A percentile compares a stretch with the other conserved stretches of the same genome.
phyloP scores from a whole-genome alignment of 2,888 invertebrate genomes.

The Heliconius ethilla region DNA sequence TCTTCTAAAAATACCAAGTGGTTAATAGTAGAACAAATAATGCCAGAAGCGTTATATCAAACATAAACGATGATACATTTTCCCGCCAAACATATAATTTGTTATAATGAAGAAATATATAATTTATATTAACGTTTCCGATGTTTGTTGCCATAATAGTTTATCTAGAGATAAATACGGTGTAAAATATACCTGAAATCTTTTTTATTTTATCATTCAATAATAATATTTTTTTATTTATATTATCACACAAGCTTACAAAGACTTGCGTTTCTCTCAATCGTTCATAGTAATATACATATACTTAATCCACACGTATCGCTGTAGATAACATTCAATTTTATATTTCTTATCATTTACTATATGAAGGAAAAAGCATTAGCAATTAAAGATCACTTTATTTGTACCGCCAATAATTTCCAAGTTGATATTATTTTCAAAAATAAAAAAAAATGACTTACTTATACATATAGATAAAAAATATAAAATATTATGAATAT shows the following conservation, averaged over 20 bases:
- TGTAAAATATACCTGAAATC: neutral
- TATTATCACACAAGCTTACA: neutral
- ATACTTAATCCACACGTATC: neutral
- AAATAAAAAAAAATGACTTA: too few species aligned
- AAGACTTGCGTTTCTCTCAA: neutral
- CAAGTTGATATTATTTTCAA: too few species aligned
- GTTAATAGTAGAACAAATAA: conserved; percentile 32
- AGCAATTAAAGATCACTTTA: neutral
- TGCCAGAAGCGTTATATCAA: neutral
- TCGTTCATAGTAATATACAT: neutral
- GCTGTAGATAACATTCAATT: neutral
- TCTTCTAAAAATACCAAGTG: conserved; percentile 52
- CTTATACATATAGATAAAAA: too few species aligned
- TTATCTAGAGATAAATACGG: neutral
- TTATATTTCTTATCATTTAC: neutral
- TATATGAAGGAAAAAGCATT: neutral
- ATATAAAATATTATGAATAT: too few species aligned
- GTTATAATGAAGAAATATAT: neutral
- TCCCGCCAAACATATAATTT: conserved; percentile 22
- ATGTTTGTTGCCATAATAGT: neutral
- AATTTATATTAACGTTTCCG: neutral
- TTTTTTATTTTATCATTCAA: neutral
- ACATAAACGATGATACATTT: conserved; percentile 1
- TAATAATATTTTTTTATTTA: neutral
- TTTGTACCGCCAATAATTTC: too few species aligned